These are phyloP conservation scores for Bostrychus sinensis DNA, from an alignment of 2,113 vertebrate genomes.

Conservation along the genomic window DNA sequence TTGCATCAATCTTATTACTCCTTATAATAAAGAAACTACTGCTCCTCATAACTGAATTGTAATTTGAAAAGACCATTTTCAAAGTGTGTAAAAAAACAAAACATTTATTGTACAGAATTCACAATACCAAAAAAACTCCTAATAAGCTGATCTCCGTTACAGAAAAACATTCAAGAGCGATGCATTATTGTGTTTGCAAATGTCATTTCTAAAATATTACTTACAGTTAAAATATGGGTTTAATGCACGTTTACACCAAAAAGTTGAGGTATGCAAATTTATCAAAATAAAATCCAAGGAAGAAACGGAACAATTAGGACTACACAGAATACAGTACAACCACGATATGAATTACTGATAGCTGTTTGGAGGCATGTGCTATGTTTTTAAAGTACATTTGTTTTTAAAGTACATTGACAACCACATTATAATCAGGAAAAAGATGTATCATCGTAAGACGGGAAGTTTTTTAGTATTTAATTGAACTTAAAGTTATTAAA, in stretches of 20 bases:
- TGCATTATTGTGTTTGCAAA: not conserved
- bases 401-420: constrained; percentile 12
- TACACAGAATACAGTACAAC: not conserved
- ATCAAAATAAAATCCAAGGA: not conserved
- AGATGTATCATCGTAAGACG: not conserved
- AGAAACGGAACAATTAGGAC: not conserved
- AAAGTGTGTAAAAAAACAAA: not conserved
- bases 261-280: constrained; percentile 3
- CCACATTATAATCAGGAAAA: not conserved
- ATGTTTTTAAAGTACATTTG: constrained; percentile 35
- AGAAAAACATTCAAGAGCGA: constrained; percentile 2
- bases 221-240: not conserved
- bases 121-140: constrained; percentile 10
- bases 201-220: not conserved
- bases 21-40: too few relatives aligned
- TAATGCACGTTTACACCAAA: not conserved
- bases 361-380: constrained; percentile 7
- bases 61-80: not conserved
- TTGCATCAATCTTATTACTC: too few relatives aligned
- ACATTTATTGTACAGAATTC: constrained; percentile 53
- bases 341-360: not conserved
- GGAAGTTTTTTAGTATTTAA: not conserved
- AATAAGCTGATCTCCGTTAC: not conserved
- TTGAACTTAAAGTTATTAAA: not conserved
- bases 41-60: not conserved